These are phyloP conservation scores for Piscicola geometra DNA, from an alignment of 2,888 invertebrate species.

Conservation along the genomic window DNA sequence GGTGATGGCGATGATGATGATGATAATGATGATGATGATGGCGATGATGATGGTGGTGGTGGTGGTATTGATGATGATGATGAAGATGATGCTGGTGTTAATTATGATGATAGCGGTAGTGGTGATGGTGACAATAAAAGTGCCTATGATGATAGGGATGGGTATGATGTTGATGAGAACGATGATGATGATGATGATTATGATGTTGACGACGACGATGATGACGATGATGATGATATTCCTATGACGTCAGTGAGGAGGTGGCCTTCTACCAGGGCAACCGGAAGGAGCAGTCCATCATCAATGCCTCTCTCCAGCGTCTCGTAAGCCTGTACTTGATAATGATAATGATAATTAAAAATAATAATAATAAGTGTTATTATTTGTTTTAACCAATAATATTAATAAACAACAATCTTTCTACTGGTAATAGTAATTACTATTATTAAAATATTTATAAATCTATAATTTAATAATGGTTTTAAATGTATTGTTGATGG, in stretches of 20 bases:
- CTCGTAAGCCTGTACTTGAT: slow-evolving; percentile 58
- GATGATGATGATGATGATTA: background rate
- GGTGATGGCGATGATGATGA: background rate
- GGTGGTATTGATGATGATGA: background rate
- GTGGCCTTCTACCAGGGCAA: slow-evolving; percentile 67
- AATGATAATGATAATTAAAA: too few species aligned
- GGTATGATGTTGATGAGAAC: too few species aligned
- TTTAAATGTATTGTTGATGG: background rate
- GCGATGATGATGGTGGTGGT: background rate
- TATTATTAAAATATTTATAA: slow-evolving; percentile 25
- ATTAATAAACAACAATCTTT: background rate
- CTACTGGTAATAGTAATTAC: background rate
- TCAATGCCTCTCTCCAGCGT: slow-evolving; percentile 82
- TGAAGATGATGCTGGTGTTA: background rate
- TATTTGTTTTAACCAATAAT: background rate
- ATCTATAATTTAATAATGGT: slow-evolving; percentile 16
- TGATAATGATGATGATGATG: slow-evolving; percentile 7
- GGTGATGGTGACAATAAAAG: background rate
- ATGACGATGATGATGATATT: background rate
- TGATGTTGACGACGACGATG: background rate
- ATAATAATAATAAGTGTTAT: background rate
- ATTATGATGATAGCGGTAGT: background rate
- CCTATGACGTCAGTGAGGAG: slow-evolving; percentile 69
- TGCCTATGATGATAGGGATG: background rate
- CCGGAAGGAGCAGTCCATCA: slow-evolving; percentile 75